phyloP scores from a whole-genome alignment of 2,888 invertebrate genomes.

The Antheraea assamensis region DNA sequence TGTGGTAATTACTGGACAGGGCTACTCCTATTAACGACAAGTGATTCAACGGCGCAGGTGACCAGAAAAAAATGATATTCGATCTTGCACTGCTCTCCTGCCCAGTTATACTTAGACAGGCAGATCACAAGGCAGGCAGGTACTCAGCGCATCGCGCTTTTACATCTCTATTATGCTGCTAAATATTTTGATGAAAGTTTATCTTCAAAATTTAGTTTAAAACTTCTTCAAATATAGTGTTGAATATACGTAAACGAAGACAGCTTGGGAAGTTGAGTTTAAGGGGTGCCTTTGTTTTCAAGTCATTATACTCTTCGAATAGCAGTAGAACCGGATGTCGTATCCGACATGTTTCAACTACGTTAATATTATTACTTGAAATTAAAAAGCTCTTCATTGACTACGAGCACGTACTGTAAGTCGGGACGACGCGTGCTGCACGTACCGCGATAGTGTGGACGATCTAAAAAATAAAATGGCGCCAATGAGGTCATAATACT shows the following conservation, averaged over 20 bases:
- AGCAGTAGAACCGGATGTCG: not conserved
- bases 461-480: slow-evolving; percentile 39
- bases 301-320: not conserved
- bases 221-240: not conserved
- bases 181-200: too few species aligned
- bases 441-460: slow-evolving; percentile 28
- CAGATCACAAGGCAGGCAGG: too few species aligned
- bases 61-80: too few species aligned
- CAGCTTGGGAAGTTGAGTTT: not conserved
- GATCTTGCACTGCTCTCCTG: too few species aligned
- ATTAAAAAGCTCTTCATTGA: slow-evolving; percentile 28
- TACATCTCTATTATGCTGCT: too few species aligned
- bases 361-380: slow-evolving; percentile 18
- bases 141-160: too few species aligned
- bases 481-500: slow-evolving; percentile 33
- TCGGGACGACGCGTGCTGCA: slow-evolving; percentile 34
- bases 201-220: too few species aligned
- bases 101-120: too few species aligned
- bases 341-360: slow-evolving; percentile 3
- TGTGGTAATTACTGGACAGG: too few species aligned
- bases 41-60: too few species aligned
- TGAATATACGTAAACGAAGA: not conserved
- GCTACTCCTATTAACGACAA: too few species aligned
- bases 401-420: slow-evolving; percentile 30
- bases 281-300: not conserved